phyloP scores from a whole-genome alignment of 2,113 vertebrate species.

The Burhinus bistriatus region DNA sequence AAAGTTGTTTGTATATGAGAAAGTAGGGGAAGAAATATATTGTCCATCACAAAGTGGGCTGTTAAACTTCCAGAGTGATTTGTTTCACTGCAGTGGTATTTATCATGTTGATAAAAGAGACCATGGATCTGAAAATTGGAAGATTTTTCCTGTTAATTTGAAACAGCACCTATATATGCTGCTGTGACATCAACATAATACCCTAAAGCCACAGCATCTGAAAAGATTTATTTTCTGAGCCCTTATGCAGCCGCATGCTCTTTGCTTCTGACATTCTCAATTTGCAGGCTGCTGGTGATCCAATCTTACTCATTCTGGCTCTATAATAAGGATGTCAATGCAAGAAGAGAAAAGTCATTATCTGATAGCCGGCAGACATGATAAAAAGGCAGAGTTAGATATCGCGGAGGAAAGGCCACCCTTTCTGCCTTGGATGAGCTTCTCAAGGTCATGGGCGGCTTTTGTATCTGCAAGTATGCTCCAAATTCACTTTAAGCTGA shows the following conservation, averaged over 20 bases:
- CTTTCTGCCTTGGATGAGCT: neutral
- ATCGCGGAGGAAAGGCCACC: neutral
- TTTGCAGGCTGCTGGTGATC: constrained; percentile 41
- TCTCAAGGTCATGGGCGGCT: constrained; percentile 47
- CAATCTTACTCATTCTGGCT: constrained; percentile 49
- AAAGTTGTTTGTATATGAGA: constrained; percentile 13
- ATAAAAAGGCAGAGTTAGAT: constrained; percentile 29
- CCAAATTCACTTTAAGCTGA: neutral
- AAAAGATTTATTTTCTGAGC: constrained; percentile 67
- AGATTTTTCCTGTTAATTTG: constrained; percentile 66
- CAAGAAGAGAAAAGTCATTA: constrained; percentile 22
- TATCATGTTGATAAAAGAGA: constrained; percentile 62
- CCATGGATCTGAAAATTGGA: constrained; percentile 33
- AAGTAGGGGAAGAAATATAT: neutral
- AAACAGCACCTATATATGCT: constrained; percentile 49
- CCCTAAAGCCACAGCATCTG: constrained; percentile 32
- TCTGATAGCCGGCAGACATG: constrained; percentile 17
- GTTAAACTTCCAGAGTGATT: neutral
- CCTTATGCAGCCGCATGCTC: constrained; percentile 7
- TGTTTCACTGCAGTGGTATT: constrained; percentile 52
- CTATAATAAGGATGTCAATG: constrained; percentile 57
- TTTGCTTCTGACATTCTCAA: constrained; percentile 48
- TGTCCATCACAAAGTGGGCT: neutral
- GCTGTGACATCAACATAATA: constrained; percentile 61
- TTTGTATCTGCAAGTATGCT: neutral